Evolutionary conservation across 2,888 invertebrate genomes (phyloP).

Genomic region (Elgonia sp.): DNA sequence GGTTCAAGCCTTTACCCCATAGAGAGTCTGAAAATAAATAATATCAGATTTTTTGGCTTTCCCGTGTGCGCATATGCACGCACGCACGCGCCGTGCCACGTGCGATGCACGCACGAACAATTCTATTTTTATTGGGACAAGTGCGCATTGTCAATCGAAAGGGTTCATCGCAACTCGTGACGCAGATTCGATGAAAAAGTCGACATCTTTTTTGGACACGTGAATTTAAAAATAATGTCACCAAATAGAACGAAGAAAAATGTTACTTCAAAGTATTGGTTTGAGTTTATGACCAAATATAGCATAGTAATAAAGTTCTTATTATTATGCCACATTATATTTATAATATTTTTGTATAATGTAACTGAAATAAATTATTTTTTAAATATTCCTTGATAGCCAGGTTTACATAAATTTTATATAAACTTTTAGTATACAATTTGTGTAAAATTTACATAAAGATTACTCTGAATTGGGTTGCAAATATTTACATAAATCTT

Average conservation of each 20-base stretch:
- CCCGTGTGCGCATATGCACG: constrained; percentile 73
- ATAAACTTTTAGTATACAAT: too few species aligned
- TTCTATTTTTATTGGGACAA: constrained; percentile 78
- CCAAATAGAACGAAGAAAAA: neutral
- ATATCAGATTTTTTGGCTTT: constrained; percentile 84
- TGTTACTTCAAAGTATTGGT: too few species aligned
- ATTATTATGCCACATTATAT: too few species aligned
- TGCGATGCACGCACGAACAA: constrained; percentile 84
- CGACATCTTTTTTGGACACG: constrained; percentile 21
- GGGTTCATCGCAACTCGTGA: constrained; percentile 41
- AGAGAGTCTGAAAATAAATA: constrained; percentile 87
- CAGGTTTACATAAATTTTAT: too few species aligned
- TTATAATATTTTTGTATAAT: too few species aligned
- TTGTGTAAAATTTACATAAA: too few species aligned
- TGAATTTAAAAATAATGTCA: constrained; percentile 19
- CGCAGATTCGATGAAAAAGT: constrained; percentile 35
- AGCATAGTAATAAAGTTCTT: too few species aligned
- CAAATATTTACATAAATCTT: too few species aligned
- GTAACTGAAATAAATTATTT: too few species aligned
- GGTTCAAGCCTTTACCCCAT: constrained; percentile 85
- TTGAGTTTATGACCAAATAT: too few species aligned
- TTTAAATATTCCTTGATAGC: too few species aligned
- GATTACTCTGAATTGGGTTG: too few species aligned
- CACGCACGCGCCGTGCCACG: constrained; percentile 84
- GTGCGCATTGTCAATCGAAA: constrained; percentile 62